A percentile compares a stretch with the other conserved stretches of the same genome.
phyloP scores from a whole-genome alignment of 2,797 vertebrate genomes.

The Vultur gryphus region DNA sequence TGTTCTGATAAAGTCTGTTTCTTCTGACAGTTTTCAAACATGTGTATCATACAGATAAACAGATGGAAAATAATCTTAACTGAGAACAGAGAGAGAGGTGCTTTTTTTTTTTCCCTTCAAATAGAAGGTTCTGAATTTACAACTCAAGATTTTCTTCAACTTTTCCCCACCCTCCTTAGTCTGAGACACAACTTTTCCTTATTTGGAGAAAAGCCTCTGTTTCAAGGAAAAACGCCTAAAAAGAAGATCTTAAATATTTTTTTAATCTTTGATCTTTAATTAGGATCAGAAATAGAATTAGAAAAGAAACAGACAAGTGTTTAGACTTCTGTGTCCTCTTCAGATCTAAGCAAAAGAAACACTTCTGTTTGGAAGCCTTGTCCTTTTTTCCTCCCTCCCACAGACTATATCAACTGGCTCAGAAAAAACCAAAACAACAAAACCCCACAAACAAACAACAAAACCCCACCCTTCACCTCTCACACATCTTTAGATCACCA shows the following conservation, averaged over 20 bases:
- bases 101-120: not conserved
- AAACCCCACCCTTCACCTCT: not conserved
- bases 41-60: not conserved
- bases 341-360: not conserved
- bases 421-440: not conserved
- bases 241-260: not conserved
- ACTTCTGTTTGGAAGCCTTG: not conserved
- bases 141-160: not conserved
- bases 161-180: not conserved
- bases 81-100: not conserved
- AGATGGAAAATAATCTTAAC: not conserved
- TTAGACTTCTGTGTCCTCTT: not conserved
- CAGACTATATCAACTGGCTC: not conserved
- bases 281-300: not conserved
- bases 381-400: not conserved
- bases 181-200: not conserved
- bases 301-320: not conserved
- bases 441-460: not conserved
- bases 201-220: not conserved
- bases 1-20: not conserved
- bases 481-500: not conserved
- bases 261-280: not conserved
- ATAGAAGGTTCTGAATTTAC: not conserved
- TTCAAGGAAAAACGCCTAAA: not conserved
- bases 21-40: not conserved